phyloP scores from a whole-genome alignment of 2,888 invertebrate genomes.

The Mythimna vitellina region DNA sequence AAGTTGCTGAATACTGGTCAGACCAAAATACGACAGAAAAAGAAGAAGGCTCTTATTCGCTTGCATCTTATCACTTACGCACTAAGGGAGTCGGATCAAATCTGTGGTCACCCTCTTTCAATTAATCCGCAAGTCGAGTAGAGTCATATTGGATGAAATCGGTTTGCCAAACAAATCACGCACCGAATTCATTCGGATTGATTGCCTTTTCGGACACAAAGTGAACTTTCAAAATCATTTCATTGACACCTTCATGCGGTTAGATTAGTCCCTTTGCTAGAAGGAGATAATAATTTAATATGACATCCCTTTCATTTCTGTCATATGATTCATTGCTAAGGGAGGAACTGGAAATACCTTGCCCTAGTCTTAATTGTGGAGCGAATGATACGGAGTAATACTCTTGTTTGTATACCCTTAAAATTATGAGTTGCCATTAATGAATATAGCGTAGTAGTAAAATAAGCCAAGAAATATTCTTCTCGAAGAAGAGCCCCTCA shows the following conservation, averaged over 20 bases:
- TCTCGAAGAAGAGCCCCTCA: not conserved
- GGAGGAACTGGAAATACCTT: not conserved
- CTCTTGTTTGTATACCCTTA: constrained; percentile 1
- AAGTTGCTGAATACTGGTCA: too few species aligned
- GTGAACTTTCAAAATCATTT: constrained; percentile 36
- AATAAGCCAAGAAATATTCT: constrained; percentile 4
- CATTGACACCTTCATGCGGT: constrained; percentile 5
- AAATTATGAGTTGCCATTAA: constrained; percentile 24
- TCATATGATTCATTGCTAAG: constrained; percentile 2
- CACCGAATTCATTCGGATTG: constrained; percentile 71
- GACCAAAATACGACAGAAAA: too few species aligned
- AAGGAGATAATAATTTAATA: not conserved
- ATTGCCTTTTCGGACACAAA: constrained; percentile 63
- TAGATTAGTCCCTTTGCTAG: constrained; percentile 1
- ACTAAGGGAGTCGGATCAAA: constrained; percentile 64
- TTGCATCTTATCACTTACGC: constrained; percentile 42
- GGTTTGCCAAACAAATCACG: constrained; percentile 74
- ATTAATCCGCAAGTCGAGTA: constrained; percentile 77
- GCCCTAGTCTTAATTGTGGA: constrained; percentile 12
- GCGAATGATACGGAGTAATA: constrained; percentile 21
- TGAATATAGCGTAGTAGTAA: constrained; percentile 1
- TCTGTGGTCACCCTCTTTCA: constrained; percentile 78
- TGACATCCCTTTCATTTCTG: not conserved
- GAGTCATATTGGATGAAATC: constrained; percentile 73
- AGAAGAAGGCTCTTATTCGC: constrained; percentile 21